Evolutionary conservation across 2,113 vertebrate genomes (phyloP), one percentile per base, ranked within the genome.

Genomic region (Recurvirostra avosetta): DNA sequence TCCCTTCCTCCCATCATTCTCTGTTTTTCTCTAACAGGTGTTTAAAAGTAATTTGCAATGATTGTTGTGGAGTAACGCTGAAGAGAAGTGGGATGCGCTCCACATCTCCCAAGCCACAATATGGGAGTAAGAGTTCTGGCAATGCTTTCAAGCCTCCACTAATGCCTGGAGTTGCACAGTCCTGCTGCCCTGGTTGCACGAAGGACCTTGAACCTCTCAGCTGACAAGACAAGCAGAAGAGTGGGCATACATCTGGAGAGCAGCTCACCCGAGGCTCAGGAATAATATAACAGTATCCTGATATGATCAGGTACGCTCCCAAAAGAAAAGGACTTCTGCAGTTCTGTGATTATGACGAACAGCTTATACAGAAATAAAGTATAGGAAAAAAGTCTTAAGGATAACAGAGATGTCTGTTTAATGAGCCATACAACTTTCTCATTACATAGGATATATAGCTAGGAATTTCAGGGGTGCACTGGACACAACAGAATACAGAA

Each of bases 361-460:
- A 50, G 40, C 12, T 73, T 52, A 32, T 22, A 29, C 13, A 70
- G 30, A 77, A 95, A 52, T 36, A 29, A 68, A 41, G 36, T 12
- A 43, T 1, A 52, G 38, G 30, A 82, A 29, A 56, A 49, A 77
- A 91, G 52, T 52, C 79, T 43, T 27, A 50, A 29, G 36, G 18
- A 6, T 66, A 65, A 84, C 11, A 61, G 43, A 71, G 26, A 26
- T 13, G 36, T n/a, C 45, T 66, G 66, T 38, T 81, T 71, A 74
- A 59, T 5, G 18, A 85, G 45, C 34, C 45, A 38, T 19, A 45
- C 11, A 76, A 78, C 19, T 22, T 52, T 16, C 32, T 77, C 27
- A 27, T n/a, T 43, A 29, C 15, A 40, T 1, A 50, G 53, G 36
- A 41, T 8, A 27, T 0, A 0, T 2, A 62, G 26, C n/a, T 14